A percentile compares a stretch with the other conserved stretches of the same genome.
phyloP scores from a whole-genome alignment of 2,888 invertebrate species.

The Papilio demoleus region DNA sequence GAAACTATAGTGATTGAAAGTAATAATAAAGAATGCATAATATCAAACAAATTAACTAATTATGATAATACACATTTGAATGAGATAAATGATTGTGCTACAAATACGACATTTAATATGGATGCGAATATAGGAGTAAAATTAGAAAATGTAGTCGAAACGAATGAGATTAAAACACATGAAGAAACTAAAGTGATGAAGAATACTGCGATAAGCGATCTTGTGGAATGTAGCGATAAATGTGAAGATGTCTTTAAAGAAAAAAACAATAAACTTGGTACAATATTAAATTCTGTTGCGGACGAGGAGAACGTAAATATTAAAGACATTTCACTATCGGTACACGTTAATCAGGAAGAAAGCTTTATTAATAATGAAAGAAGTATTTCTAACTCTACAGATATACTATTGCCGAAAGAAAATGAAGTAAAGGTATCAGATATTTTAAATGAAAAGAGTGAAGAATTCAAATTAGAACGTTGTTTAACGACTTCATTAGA shows the following conservation, averaged over 20 bases:
- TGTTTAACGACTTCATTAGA: neutral
- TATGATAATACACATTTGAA: neutral
- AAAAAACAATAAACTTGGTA: neutral
- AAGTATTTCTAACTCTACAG: too few species aligned
- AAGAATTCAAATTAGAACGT: neutral
- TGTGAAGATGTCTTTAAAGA: neutral
- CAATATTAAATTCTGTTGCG: neutral
- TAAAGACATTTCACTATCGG: neutral
- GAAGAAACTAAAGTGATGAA: neutral
- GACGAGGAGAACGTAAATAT: neutral
- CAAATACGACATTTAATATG: conserved; percentile 13
- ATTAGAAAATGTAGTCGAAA: neutral
- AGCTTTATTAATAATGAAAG: neutral
- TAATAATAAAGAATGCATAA: neutral
- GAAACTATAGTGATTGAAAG: neutral
- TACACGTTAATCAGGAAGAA: neutral
- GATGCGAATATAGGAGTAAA: neutral
- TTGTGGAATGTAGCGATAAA: neutral
- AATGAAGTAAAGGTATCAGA: neutral
- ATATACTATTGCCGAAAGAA: neutral
- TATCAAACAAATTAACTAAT: neutral
- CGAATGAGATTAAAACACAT: neutral
- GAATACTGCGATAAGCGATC: neutral
- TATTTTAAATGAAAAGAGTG: neutral
- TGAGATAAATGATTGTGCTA: neutral